Evolutionary conservation across 2,797 vertebrate species (phyloP).

Genomic region (Acridotheres tristis): DNA sequence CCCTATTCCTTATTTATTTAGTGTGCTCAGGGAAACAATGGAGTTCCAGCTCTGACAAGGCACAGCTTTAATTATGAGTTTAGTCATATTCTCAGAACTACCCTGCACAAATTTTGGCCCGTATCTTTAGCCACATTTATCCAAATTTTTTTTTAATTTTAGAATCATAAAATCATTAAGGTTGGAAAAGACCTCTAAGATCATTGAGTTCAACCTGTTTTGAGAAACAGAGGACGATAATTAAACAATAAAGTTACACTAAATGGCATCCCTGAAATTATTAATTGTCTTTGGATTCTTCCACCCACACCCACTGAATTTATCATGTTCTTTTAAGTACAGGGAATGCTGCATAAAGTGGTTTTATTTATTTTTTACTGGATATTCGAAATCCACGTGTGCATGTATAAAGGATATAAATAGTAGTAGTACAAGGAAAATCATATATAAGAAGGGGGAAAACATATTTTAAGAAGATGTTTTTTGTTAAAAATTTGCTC

Average conservation of each 20-base stretch:
- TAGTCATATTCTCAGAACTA: background rate
- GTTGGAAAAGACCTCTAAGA: background rate
- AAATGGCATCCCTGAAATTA: background rate
- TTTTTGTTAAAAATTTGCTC: background rate
- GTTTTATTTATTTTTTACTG: background rate
- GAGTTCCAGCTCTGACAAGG: background rate
- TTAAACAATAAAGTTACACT: background rate
- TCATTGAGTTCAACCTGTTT: background rate
- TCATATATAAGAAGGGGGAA: background rate
- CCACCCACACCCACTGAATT: rapidly evolving
- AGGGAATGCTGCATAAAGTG: background rate
- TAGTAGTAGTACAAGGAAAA: background rate
- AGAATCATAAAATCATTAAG: background rate
- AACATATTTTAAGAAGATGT: background rate
- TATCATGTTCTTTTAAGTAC: background rate
- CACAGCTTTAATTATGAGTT: background rate
- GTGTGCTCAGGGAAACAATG: background rate
- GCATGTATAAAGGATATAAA: background rate
- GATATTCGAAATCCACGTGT: background rate
- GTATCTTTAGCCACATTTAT: background rate
- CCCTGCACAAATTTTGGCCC: background rate
- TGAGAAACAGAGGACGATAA: background rate
- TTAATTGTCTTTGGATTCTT: background rate
- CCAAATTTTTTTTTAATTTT: background rate
- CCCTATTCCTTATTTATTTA: background rate